These are phyloP conservation scores for Nephila pilipes DNA, from an alignment of 1,140 invertebrate species.

Conservation along the genomic window DNA sequence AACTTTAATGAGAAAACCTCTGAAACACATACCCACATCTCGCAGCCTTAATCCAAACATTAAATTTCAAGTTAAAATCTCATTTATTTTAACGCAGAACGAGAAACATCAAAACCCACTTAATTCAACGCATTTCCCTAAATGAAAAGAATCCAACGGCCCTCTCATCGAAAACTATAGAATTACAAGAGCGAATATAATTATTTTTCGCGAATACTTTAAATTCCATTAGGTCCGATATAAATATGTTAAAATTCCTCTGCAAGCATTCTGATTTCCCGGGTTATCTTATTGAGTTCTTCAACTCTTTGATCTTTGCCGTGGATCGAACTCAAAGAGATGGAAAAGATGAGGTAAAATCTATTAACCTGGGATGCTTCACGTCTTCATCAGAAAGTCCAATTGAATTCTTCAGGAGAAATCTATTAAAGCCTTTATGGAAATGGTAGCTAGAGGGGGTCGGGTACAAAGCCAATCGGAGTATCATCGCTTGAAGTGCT, in stretches of 20 bases:
- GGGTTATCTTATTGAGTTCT: constrained; percentile 46
- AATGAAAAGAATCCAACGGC: not conserved
- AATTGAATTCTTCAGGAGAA: constrained; percentile 34
- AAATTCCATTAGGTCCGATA: constrained; percentile 48
- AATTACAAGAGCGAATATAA: constrained; percentile 46
- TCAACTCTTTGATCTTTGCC: constrained; percentile 2
- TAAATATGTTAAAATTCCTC: constrained; percentile 48
- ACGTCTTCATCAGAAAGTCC: constrained; percentile 21
- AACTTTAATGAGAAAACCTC: not conserved
- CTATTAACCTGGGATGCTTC: constrained; percentile 1
- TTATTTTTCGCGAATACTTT: constrained; percentile 30
- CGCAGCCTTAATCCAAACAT: not conserved
- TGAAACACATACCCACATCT: not conserved
- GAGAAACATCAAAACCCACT: constrained; percentile 25
- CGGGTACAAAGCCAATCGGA: constrained; percentile 12
- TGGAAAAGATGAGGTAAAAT: constrained; percentile 44
- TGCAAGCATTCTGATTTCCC: constrained; percentile 16
- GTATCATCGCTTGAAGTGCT: not conserved
- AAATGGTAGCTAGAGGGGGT: not conserved
- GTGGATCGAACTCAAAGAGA: not conserved
- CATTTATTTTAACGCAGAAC: not conserved
- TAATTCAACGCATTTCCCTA: not conserved
- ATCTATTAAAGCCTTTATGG: constrained; percentile 61
- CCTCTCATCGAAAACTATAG: not conserved
- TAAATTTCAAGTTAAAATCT: not conserved